These are phyloP conservation scores for Stegophylla sp. DNA, from an alignment of 2,888 invertebrate species.

Conservation along the genomic window DNA sequence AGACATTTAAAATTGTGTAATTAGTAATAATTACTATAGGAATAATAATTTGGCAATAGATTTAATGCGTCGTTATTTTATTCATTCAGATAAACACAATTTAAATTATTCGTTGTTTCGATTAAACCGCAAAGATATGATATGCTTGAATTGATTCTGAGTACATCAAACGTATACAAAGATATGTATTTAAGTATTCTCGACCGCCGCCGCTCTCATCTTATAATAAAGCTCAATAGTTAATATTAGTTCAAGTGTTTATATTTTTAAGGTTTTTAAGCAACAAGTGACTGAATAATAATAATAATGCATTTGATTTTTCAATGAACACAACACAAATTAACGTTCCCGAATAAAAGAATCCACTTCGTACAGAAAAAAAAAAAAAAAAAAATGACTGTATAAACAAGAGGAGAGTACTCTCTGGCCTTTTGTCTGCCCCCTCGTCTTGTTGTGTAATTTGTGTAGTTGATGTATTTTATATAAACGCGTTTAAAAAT, in stretches of 20 bases:
- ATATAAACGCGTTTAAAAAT: too few relatives aligned
- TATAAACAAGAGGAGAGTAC: slow-evolving; percentile 23
- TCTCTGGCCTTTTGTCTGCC: neutral
- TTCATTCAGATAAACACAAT: neutral
- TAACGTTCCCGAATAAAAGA: slow-evolving; percentile 34
- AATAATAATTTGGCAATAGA: too few relatives aligned
- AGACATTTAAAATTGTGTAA: too few relatives aligned
- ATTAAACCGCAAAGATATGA: neutral
- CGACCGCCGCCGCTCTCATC: neutral
- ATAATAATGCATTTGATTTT: slow-evolving; percentile 16
- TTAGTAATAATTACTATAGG: too few relatives aligned
- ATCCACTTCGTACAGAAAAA: slow-evolving; percentile 14
- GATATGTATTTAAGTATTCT: neutral
- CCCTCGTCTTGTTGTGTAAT: neutral
- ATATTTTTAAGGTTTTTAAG: neutral
- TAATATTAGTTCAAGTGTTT: neutral
- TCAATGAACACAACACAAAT: neutral
- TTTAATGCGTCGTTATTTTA: too few relatives aligned
- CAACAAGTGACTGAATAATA: slow-evolving; percentile 38
- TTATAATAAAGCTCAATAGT: neutral
- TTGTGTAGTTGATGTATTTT: neutral
- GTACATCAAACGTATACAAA: neutral
- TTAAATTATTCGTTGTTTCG: neutral
- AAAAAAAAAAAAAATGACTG: slow-evolving; percentile 19
- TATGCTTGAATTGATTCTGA: neutral